Percentiles rank a stretch among this genome's conserved stretches.
These are phyloP conservation scores for Meloidogyne floridensis DNA, from an alignment of 1,140 invertebrate genomes.

Conservation along the genomic window DNA sequence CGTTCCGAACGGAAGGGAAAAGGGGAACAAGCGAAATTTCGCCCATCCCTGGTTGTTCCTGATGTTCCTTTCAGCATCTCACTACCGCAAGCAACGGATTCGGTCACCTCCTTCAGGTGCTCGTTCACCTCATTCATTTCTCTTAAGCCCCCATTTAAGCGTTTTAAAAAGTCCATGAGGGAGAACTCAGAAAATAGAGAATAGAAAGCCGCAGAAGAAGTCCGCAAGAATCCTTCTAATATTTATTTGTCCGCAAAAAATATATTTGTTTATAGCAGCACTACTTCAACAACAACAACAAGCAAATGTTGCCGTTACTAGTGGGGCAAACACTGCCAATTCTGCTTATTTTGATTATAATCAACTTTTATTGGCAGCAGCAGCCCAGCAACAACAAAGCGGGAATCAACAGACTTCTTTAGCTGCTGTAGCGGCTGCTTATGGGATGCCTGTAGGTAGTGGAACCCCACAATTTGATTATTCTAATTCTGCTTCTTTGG, in stretches of 20 bases:
- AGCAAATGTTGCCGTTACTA: background rate
- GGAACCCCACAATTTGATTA: constrained; percentile 16
- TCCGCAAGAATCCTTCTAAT: too few species aligned
- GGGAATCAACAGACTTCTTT: background rate
- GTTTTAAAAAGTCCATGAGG: too few species aligned
- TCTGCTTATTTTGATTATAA: constrained; percentile 28
- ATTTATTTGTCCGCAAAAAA: background rate
- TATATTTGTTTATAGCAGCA: constrained; percentile 6
- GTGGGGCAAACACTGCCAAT: constrained; percentile 22
- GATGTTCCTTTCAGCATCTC: background rate
- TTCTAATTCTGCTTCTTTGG: constrained; percentile 12
- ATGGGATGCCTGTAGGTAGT: constrained; percentile 9
- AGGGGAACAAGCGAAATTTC: too few species aligned
- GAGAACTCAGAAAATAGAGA: too few species aligned
- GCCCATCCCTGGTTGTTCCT: too few species aligned
- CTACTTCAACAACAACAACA: constrained; percentile 8
- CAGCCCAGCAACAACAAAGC: constrained; percentile 10
- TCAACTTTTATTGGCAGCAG: constrained; percentile 28
- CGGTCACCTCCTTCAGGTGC: too few species aligned
- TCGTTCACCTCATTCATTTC: too few species aligned
- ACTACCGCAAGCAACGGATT: too few species aligned
- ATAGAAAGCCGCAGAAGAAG: too few species aligned
- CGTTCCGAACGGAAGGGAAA: too few species aligned
- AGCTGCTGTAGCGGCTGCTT: constrained; percentile 23
- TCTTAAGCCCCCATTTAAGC: too few species aligned